phyloP scores from a whole-genome alignment of 2,888 invertebrate species.

The Caenorhabditis sp. region DNA sequence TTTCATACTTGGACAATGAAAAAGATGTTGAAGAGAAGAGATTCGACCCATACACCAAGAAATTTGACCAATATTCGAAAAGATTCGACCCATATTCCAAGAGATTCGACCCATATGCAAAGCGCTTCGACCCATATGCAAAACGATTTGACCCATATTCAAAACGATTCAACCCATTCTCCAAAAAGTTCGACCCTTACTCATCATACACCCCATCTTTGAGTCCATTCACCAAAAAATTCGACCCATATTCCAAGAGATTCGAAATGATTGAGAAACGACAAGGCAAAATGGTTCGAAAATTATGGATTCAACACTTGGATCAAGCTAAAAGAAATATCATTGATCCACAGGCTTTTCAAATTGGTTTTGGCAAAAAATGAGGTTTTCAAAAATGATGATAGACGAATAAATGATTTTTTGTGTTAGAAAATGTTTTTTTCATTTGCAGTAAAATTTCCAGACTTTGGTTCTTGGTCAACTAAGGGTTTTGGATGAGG shows the following conservation, averaged over 20 bases:
- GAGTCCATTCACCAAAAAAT: conserved; percentile 22
- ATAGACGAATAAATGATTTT: too few relatives aligned
- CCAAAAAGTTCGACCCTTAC: conserved; percentile 15
- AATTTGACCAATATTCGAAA: conserved; percentile 23
- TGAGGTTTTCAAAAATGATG: neutral
- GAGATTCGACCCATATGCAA: conserved; percentile 10
- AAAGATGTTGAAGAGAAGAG: conserved; percentile 22
- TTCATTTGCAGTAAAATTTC: too few relatives aligned
- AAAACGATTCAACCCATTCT: conserved; percentile 27
- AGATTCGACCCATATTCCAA: conserved; percentile 34
- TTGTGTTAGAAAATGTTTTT: too few relatives aligned
- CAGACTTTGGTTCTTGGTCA: too few relatives aligned
- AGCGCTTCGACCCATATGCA: neutral
- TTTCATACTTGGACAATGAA: neutral
- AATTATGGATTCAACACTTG: conserved; percentile 5
- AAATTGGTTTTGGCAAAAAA: conserved; percentile 26
- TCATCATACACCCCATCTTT: neutral
- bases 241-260: conserved; percentile 21
- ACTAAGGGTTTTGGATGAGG: too few relatives aligned
- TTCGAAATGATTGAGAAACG: conserved; percentile 11
- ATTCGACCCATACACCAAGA: conserved; percentile 34
- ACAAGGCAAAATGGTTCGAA: neutral
- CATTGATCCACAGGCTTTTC: conserved; percentile 33
- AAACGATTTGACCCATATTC: conserved; percentile 14
- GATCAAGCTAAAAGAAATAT: conserved; percentile 30